Evolutionary conservation across 1,140 invertebrate species (phyloP), one percentile per base, ranked within the genome.

Genomic region (Papilio polytes): DNA sequence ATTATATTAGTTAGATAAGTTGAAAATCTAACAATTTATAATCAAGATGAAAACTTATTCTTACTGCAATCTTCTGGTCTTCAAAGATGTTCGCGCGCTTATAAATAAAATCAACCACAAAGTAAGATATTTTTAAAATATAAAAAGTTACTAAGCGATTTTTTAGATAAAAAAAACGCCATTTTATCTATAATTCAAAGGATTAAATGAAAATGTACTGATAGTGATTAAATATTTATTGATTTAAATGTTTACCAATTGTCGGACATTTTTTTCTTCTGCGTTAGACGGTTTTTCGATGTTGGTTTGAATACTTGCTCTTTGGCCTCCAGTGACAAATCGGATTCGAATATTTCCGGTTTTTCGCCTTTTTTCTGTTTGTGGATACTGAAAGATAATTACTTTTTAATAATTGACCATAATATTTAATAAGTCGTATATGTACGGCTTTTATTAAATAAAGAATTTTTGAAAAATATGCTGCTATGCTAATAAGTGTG

Each of bases 121-220:
- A 48, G 36, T 48, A 48, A 48, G 3, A 48, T 48, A 48, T 7
- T 8, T 48, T 48, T 48, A 48, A 48, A 48, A 18, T 56, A 20
- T 18, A 1, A 2, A 56, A 1, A 56, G 18, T 56, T 20, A 56
- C n/a, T 2, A 20, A 63, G 59, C 22, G 13, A 31, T 26, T 15
- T 63, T 26, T 3, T 26, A 36, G 63, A 36, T 70, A n/a, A 70
- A n/a, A 3, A 70, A 70, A 70, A 70, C 26, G 31, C 9, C 20
- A 9, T 10, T 12, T 63, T 26, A 63, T 63, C 59, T 63, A 26
- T 26, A 4, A 6, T 31, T 63, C 15, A 31, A 31, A 70, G 26
- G 63, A 70, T 70, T 70, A 70, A 70, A 31, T 31, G 3, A 70
- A 70, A 70, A 70, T 26, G 9, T 63, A 63, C 63, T 70, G 63